phyloP scores from a whole-genome alignment of 2,113 vertebrate genomes.

The Upupa epops region DNA sequence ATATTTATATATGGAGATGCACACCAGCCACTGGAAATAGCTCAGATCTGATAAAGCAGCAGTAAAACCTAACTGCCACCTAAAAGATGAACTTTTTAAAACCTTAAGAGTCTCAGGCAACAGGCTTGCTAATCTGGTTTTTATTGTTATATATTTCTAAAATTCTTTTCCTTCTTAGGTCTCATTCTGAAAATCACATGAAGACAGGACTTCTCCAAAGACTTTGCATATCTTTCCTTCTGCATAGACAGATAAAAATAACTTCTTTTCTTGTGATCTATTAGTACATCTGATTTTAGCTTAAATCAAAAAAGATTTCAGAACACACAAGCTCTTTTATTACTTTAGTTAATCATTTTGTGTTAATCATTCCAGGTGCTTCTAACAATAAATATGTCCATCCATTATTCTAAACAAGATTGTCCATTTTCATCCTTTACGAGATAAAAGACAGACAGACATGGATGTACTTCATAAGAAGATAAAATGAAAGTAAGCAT shows the following conservation, averaged over 20 bases:
- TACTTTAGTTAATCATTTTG: background rate
- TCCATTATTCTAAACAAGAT: background rate
- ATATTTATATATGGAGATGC: background rate
- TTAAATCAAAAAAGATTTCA: background rate
- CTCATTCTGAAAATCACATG: background rate
- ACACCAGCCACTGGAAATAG: background rate
- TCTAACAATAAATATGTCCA: background rate
- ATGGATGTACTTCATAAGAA: background rate
- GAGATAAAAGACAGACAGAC: background rate
- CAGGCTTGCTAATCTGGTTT: background rate
- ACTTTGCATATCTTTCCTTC: background rate
- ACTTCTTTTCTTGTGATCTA: background rate
- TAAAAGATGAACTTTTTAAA: background rate
- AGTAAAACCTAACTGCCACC: background rate
- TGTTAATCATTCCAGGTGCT: background rate
- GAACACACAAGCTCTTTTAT: background rate
- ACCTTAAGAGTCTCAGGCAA: background rate
- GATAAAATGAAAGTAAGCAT: background rate
- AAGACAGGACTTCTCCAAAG: background rate
- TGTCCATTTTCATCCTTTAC: background rate
- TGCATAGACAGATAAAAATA: background rate
- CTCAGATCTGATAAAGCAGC: background rate
- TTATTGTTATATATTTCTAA: background rate
- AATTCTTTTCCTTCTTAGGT: constrained; percentile 6
- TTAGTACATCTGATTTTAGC: background rate